These are phyloP conservation scores for Lepidurus packardi DNA, from an alignment of 1,140 invertebrate species.

Conservation along the genomic window DNA sequence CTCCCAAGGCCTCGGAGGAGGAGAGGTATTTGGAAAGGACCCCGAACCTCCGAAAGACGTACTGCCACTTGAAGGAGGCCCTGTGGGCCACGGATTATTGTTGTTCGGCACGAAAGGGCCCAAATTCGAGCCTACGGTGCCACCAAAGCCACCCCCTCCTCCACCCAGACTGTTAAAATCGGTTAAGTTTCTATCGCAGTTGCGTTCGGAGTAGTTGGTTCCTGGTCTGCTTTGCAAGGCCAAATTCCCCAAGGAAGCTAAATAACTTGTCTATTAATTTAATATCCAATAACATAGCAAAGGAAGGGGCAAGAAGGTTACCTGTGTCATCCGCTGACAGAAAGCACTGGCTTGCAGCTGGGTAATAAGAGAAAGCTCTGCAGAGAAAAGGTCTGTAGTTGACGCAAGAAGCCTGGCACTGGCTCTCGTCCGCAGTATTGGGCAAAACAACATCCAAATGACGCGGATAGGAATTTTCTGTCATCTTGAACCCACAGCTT, in stretches of 20 bases:
- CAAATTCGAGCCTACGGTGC: neutral
- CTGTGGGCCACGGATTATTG: slow-evolving; percentile 32
- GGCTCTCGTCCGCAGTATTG: slow-evolving; percentile 43
- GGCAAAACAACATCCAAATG: slow-evolving; percentile 47
- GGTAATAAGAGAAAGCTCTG: slow-evolving; percentile 48
- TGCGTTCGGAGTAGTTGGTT: slow-evolving; percentile 47
- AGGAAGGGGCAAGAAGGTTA: slow-evolving; percentile 30
- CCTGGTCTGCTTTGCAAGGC: slow-evolving; percentile 45
- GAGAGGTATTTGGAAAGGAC: neutral
- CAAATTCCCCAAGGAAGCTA: slow-evolving; percentile 43
- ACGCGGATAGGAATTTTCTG: slow-evolving; percentile 45
- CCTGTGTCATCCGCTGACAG: slow-evolving; percentile 43
- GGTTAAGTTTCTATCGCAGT: slow-evolving; percentile 40
- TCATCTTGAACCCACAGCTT: slow-evolving; percentile 41
- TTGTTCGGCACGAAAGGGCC: slow-evolving; percentile 33
- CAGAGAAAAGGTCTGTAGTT: slow-evolving; percentile 46
- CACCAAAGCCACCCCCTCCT: slow-evolving; percentile 29
- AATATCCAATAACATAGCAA: neutral
- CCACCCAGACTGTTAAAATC: slow-evolving; percentile 28
- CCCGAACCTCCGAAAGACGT: neutral
- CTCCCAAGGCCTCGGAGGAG: neutral
- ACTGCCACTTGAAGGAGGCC: neutral
- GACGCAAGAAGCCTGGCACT: slow-evolving; percentile 46
- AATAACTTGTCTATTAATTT: neutral
- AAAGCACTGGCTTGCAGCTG: slow-evolving; percentile 48